Evolutionary conservation across 2,113 vertebrate genomes (phyloP).

Genomic region (Microtus montanus): DNA sequence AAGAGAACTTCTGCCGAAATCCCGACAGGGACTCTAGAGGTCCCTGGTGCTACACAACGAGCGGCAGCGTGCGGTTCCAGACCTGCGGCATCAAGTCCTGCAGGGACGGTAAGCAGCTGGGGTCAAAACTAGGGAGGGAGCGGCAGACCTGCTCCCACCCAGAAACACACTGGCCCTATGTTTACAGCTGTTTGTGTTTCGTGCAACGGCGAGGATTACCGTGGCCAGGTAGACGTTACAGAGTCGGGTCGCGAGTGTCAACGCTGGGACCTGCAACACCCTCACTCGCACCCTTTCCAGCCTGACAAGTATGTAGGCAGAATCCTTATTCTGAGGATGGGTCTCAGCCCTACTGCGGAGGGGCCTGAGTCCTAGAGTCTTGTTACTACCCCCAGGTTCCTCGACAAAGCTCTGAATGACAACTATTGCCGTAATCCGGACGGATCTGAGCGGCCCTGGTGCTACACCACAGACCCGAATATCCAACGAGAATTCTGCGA

Average conservation of each 20-base stretch:
- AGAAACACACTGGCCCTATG: neutral
- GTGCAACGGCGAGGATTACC: slow-evolving; percentile 97
- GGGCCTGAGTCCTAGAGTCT: neutral
- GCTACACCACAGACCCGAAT: slow-evolving; percentile 91
- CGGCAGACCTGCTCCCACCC: neutral
- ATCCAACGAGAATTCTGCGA: slow-evolving; percentile 91
- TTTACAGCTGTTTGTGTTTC: slow-evolving; percentile 91
- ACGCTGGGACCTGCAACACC: slow-evolving; percentile 96
- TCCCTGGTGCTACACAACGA: slow-evolving; percentile 96
- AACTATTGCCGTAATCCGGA: slow-evolving; percentile 99
- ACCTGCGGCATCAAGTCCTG: slow-evolving; percentile 91
- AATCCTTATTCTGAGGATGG: neutral
- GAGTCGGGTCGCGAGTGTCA: slow-evolving; percentile 93
- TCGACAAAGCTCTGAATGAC: slow-evolving; percentile 94
- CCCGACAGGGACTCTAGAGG: slow-evolving; percentile 92
- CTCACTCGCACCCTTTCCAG: slow-evolving; percentile 94
- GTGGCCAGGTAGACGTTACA: slow-evolving; percentile 92
- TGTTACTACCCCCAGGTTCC: slow-evolving; percentile 87
- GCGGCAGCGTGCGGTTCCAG: slow-evolving; percentile 90
- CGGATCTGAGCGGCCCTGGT: slow-evolving; percentile 95
- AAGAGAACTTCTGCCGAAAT: slow-evolving; percentile 97
- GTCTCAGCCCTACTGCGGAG: too few species aligned
- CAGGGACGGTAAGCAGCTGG: slow-evolving; percentile 43
- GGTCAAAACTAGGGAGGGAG: neutral
- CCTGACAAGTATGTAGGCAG: slow-evolving; percentile 90